Percentiles rank a stretch among this genome's conserved stretches.
Conservation (phyloP, 2,888 invertebrate genomes). For the Tipula lateralis region DNA sequence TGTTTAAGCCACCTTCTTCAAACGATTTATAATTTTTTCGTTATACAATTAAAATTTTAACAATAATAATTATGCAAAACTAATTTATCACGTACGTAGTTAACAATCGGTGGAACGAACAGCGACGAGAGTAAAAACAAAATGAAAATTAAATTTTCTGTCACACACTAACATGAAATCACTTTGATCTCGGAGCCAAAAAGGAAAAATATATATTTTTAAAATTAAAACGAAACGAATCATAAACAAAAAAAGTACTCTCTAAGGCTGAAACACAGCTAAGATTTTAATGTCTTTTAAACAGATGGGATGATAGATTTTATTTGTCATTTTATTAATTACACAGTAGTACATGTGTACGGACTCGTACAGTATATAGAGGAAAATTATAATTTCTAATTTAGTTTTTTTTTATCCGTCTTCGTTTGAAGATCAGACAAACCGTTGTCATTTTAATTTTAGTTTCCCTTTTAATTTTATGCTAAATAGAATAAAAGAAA, state of each 20-base stretch:
- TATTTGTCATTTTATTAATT: conserved; percentile 24
- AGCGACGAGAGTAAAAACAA: not conserved
- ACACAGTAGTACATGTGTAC: not conserved
- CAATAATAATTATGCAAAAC: not conserved
- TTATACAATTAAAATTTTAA: not conserved
- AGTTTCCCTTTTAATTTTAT: not conserved
- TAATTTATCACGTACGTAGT: not conserved
- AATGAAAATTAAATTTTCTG: not conserved
- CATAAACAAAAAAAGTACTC: not conserved
- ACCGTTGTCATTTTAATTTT: not conserved
- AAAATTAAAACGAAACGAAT: not conserved
- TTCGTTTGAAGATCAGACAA: conserved; percentile 11
- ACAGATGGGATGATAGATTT: conserved; percentile 19
- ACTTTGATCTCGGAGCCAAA: not conserved
- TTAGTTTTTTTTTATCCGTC: not conserved
- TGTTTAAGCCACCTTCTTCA: not conserved
- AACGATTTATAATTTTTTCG: not conserved
- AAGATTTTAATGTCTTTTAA: not conserved
- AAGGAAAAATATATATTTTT: not conserved
- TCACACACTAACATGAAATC: not conserved
- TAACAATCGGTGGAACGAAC: not conserved
- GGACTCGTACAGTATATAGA: not conserved
- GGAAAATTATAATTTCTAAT: not conserved
- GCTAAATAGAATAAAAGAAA: not conserved
- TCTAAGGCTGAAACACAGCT: not conserved